Conservation (phyloP, 1,140 invertebrate species). For the Epicauta chinensis region DNA sequence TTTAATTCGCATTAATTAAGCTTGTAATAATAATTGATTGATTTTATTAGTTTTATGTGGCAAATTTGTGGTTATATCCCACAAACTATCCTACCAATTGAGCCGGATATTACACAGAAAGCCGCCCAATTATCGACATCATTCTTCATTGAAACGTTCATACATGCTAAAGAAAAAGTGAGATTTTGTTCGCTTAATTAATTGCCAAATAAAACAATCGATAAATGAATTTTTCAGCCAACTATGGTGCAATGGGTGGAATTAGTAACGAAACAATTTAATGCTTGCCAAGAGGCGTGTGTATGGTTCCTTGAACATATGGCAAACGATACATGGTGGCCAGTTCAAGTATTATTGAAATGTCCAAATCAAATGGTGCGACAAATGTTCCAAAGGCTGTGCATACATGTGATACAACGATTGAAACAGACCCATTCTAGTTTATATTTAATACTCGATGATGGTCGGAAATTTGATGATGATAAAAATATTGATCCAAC, state of each 20-base stretch:
- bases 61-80: slow-evolving; percentile 91
- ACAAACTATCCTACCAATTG: slow-evolving; percentile 72
- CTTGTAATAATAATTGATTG: slow-evolving; percentile 2
- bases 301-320: slow-evolving; percentile 91
- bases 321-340: slow-evolving; percentile 91
- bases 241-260: slow-evolving; percentile 97
- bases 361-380: slow-evolving; percentile 94
- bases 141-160: slow-evolving; percentile 94
- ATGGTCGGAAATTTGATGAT: slow-evolving; percentile 45
- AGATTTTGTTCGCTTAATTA: slow-evolving; percentile 2
- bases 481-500: slow-evolving; percentile 52
- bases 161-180: slow-evolving; percentile 94
- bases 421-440: slow-evolving; percentile 64
- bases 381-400: slow-evolving; percentile 89
- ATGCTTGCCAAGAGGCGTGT: slow-evolving; percentile 81
- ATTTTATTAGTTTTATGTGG: slow-evolving; percentile 80
- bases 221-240: slow-evolving; percentile 53
- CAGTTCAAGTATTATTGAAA: slow-evolving; percentile 83
- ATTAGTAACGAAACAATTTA: slow-evolving; percentile 89
- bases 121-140: slow-evolving; percentile 85
- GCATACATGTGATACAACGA: slow-evolving; percentile 89
- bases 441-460: slow-evolving; percentile 65
- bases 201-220: too few relatives aligned
- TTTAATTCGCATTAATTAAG: slow-evolving; percentile 19
- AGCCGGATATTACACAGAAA: slow-evolving; percentile 74